Percentiles rank a stretch among this genome's conserved stretches.
Evolutionary conservation across 1,140 invertebrate species (phyloP).

Genomic region (Drosophila setifemur): DNA sequence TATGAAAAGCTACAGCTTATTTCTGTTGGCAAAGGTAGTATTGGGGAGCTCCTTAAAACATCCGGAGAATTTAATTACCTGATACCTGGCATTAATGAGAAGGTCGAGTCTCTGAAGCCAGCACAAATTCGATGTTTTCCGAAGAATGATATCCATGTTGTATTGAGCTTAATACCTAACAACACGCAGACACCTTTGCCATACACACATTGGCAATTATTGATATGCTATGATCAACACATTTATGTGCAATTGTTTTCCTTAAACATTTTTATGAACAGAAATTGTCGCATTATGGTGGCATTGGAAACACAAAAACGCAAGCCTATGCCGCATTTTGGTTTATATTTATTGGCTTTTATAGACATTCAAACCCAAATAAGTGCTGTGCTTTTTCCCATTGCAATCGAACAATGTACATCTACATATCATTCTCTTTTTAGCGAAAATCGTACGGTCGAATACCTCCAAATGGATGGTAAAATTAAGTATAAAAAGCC

Average conservation of each 20-base stretch:
- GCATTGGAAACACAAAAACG: conserved; percentile 28
- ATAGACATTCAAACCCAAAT: conserved; percentile 39
- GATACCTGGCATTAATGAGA: conserved; percentile 21
- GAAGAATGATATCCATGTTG: conserved; percentile 23
- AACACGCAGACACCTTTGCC: conserved; percentile 9
- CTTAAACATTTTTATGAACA: conserved; percentile 30
- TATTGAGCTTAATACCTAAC: conserved; percentile 23
- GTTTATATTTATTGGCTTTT: conserved; percentile 38
- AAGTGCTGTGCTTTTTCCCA: conserved; percentile 42
- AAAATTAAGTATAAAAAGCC: background rate
- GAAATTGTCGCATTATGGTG: conserved; percentile 33
- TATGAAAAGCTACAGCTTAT: conserved; percentile 62
- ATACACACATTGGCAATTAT: conserved; percentile 48
- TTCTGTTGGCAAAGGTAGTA: conserved; percentile 33
- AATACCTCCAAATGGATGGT: background rate
- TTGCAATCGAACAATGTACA: conserved; percentile 10
- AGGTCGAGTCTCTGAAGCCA: conserved; percentile 22
- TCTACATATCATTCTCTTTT: conserved; percentile 46
- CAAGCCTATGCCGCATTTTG: conserved; percentile 35
- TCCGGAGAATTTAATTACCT: conserved; percentile 30
- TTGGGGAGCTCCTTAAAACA: conserved; percentile 1
- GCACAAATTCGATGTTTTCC: background rate
- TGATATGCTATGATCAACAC: conserved; percentile 21
- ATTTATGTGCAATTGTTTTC: conserved; percentile 35
- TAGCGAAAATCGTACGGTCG: background rate